A percentile compares a stretch with the other conserved stretches of the same genome.
phyloP scores from a whole-genome alignment of 2,888 invertebrate genomes.

The Cyaniris semiargus region DNA sequence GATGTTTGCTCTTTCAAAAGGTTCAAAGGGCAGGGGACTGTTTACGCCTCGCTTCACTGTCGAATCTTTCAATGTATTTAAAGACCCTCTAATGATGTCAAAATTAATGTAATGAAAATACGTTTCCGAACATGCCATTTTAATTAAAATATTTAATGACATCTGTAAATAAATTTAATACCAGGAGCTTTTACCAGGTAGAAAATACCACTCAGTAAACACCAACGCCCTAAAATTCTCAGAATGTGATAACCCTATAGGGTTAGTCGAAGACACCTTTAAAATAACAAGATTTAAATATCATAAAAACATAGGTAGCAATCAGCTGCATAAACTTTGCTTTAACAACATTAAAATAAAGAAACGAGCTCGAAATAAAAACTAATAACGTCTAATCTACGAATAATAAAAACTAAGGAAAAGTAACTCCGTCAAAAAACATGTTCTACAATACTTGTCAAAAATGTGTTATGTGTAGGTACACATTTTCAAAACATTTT shows the following conservation, averaged over 20 bases:
- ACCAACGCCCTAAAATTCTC: too few species aligned
- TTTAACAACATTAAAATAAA: background rate
- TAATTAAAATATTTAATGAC: background rate
- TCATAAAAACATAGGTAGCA: background rate
- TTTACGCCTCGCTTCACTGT: slow-evolving; percentile 48
- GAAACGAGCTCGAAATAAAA: background rate
- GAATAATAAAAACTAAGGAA: too few species aligned
- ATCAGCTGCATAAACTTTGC: background rate
- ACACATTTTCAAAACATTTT: too few species aligned
- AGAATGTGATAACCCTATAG: too few species aligned
- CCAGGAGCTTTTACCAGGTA: too few species aligned
- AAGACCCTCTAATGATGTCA: slow-evolving; percentile 23
- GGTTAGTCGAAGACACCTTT: background rate
- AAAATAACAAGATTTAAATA: background rate
- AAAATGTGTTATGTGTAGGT: too few species aligned
- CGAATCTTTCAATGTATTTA: slow-evolving; percentile 46
- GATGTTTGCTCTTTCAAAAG: slow-evolving; percentile 62
- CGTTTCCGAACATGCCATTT: background rate
- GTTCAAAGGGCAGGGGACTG: slow-evolving; percentile 50
- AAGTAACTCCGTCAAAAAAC: too few species aligned
- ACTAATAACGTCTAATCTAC: slow-evolving; percentile 16
- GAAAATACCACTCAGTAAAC: too few species aligned
- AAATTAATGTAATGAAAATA: background rate
- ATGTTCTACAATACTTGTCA: too few species aligned
- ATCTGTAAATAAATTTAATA: too few species aligned